Evolutionary conservation across 2,113 vertebrate genomes (phyloP), one percentile per base, ranked within the genome.

Genomic region (Fregetta grallaria): DNA sequence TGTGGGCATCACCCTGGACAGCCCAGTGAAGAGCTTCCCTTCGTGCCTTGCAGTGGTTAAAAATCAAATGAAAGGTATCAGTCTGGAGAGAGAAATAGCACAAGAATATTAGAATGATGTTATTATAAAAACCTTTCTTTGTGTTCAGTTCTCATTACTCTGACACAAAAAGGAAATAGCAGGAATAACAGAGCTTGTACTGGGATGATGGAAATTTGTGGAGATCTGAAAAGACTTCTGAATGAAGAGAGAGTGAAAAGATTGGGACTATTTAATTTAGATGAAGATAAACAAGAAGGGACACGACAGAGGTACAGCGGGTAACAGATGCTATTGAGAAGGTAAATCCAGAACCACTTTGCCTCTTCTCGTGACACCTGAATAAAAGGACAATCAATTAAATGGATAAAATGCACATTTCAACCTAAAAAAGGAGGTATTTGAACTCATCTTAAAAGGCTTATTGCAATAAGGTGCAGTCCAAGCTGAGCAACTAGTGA

Each of bases 281-380:
- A 62, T 50, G 67, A 93, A 93, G 63, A 83, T 63, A 94, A 96
- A 96, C 59, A 90, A 94, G 88, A 95, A 80, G 18, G 53, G 85
- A 94, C 82, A 13, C 73, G 78, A 47, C 45, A 5, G 15, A 81
- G 56, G 38, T 70, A 62, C 12, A 80, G 20, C 0, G 0, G 40
- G 22, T 80, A 93, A 83, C n/a, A 71, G 62, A 76, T 73, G n/a
- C 32, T 93, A n/a, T 58, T 86, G 75, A 83, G 63, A 70, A 73
- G 38, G 63, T 86, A 92, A 96, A 95, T 80, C 82, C 82, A 94
- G 72, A 77, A 71, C 50, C 42, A 40, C 50, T 96, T 92, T 86
- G 12, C 58, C 53, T 96, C 66, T 80, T 77, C 42, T 90, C 36
- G 15, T 73, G 78, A 63, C n/a, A 74, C 32, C 45, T 47, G 32